These are phyloP conservation scores for Kryptopterus vitreolus DNA, from an alignment of 2,797 vertebrate genomes.

Conservation along the genomic window DNA sequence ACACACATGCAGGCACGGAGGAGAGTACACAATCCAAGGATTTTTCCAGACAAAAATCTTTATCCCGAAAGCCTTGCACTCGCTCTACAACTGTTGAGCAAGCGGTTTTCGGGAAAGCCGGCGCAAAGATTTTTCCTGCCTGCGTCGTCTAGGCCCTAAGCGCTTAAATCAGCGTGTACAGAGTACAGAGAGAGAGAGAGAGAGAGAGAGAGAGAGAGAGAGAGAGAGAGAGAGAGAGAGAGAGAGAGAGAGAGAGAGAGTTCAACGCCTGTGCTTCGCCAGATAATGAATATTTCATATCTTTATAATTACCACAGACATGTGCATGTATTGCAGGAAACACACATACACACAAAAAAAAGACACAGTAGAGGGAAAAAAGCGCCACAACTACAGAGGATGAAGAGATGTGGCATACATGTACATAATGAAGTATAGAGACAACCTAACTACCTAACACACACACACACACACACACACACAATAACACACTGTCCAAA, in stretches of 20 bases:
- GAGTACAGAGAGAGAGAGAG: slow-evolving; percentile 19
- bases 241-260: no score
- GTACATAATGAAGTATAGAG: slow-evolving; percentile 34
- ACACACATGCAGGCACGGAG: background rate
- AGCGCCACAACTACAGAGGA: slow-evolving; percentile 36
- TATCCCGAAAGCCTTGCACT: slow-evolving; percentile 23
- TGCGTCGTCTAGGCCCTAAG: slow-evolving; percentile 15
- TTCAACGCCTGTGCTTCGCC: slow-evolving; percentile 28
- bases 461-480: slow-evolving; percentile 5
- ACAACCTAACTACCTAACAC: no score
- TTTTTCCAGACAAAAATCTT: slow-evolving; percentile 35
- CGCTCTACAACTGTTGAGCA: slow-evolving; percentile 40
- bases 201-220: no score
- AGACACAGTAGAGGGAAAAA: slow-evolving; percentile 2
- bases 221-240: no score
- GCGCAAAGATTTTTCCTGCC: slow-evolving; percentile 19
- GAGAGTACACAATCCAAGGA: slow-evolving; percentile 24
- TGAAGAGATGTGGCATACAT: slow-evolving; percentile 18
- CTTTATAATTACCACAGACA: slow-evolving; percentile 46
- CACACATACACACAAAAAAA: slow-evolving; percentile 21
- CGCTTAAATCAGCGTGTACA: slow-evolving; percentile 25
- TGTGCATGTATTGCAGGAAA: slow-evolving; percentile 10
- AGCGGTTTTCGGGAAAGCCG: slow-evolving; percentile 45
- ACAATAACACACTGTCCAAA: slow-evolving; percentile 34
- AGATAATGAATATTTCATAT: slow-evolving; percentile 54